Conservation (phyloP, 1,140 invertebrate species). For the Lethrus apterus region DNA sequence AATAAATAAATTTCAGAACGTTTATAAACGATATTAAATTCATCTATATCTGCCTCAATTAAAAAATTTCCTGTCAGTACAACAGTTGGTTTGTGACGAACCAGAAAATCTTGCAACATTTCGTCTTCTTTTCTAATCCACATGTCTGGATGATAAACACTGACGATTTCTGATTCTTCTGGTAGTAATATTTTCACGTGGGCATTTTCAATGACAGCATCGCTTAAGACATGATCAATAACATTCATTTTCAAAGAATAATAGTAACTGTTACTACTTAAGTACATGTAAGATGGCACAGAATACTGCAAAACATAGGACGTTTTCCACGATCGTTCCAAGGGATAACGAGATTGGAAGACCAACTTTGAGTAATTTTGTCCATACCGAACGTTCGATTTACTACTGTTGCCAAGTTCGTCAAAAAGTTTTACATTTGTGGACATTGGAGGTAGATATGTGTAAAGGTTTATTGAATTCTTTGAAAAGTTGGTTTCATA, state of each 20-base stretch:
- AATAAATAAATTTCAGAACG: neutral
- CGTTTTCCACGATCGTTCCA: slow-evolving; percentile 14
- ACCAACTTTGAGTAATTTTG: slow-evolving; percentile 4
- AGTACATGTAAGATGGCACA: slow-evolving; percentile 7
- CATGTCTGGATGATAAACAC: neutral
- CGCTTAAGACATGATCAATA: slow-evolving; percentile 10
- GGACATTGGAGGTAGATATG: slow-evolving; percentile 10
- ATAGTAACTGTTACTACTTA: neutral
- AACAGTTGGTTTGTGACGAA: slow-evolving; percentile 2
- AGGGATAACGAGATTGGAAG: slow-evolving; percentile 13
- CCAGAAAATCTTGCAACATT: neutral
- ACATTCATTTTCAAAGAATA: slow-evolving; percentile 9
- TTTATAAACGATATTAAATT: slow-evolving; percentile 5
- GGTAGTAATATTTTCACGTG: slow-evolving; percentile 7
- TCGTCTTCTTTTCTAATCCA: neutral
- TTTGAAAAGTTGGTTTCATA: neutral
- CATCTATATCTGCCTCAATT: neutral
- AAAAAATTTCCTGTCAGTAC: slow-evolving; percentile 7
- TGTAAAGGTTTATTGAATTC: neutral
- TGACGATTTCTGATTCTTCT: slow-evolving; percentile 3
- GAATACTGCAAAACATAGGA: slow-evolving; percentile 7
- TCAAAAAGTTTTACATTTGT: slow-evolving; percentile 12
- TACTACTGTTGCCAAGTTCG: slow-evolving; percentile 14
- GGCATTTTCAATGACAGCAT: slow-evolving; percentile 9
- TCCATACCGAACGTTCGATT: slow-evolving; percentile 3